phyloP scores from a whole-genome alignment of 2,797 vertebrate species.

The Hipposideros larvatus region DNA sequence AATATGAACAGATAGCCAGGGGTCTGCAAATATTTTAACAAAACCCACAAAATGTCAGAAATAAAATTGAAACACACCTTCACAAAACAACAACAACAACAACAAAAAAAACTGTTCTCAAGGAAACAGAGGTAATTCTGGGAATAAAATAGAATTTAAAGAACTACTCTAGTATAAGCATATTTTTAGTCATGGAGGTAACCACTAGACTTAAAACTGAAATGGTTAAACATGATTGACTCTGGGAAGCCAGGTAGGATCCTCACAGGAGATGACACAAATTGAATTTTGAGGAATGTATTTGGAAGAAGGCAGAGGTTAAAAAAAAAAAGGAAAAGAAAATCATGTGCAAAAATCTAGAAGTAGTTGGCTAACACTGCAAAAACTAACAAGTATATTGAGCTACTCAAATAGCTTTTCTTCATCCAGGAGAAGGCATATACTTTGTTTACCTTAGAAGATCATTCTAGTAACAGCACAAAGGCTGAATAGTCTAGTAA shows the following conservation, averaged over 20 bases:
- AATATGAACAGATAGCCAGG: not conserved
- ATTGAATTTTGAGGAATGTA: not conserved
- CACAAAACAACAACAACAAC: not conserved
- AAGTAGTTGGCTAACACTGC: not conserved
- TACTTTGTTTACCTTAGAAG: not conserved
- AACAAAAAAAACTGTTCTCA: not conserved
- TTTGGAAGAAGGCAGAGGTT: not conserved
- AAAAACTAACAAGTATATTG: not conserved
- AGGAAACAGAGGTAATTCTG: not conserved
- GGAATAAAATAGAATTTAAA: slow-evolving; percentile 23
- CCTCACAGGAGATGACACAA: not conserved
- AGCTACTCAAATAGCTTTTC: not conserved
- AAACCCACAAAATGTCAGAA: not conserved
- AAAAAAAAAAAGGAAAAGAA: not conserved
- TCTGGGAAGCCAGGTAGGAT: not conserved
- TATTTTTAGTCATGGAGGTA: not conserved
- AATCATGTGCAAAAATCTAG: not conserved
- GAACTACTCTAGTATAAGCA: not conserved
- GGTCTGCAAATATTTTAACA: not conserved
- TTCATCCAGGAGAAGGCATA: not conserved
- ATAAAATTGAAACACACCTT: not conserved
- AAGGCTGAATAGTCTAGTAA: not conserved
- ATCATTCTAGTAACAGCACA: not conserved
- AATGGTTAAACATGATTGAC: not conserved
- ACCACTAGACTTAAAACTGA: slow-evolving; percentile 38